These are phyloP conservation scores for Leucoraja ocellata DNA, from an alignment of 2,797 vertebrate species.

Conservation along the genomic window DNA sequence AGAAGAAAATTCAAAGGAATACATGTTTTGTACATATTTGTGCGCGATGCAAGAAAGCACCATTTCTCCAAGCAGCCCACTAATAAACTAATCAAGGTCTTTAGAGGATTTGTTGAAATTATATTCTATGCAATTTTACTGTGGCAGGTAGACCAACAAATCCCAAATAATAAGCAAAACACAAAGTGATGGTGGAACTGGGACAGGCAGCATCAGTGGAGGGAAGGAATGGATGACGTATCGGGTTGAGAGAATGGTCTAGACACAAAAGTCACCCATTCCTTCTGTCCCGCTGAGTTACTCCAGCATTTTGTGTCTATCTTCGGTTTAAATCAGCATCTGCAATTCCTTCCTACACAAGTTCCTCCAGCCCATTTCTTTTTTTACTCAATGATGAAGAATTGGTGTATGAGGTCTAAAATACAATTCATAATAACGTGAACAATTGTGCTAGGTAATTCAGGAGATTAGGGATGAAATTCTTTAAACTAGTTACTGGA, in stretches of 20 bases:
- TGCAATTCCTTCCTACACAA: too few species aligned
- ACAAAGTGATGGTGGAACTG: too few species aligned
- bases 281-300: too few species aligned
- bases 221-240: too few species aligned
- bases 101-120: not conserved
- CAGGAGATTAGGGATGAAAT: not conserved
- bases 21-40: not conserved
- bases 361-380: too few species aligned
- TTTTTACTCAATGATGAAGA: too few species aligned
- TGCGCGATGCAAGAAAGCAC: not conserved
- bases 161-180: not conserved
- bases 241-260: too few species aligned
- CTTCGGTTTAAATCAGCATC: too few species aligned
- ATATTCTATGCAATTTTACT: not conserved
- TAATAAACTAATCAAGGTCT: constrained; percentile 6
- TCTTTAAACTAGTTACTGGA: not conserved
- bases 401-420: too few species aligned
- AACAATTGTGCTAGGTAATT: not conserved
- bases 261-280: too few species aligned
- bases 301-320: too few species aligned
- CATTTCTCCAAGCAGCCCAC: not conserved
- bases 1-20: not conserved
- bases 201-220: too few species aligned
- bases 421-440: not conserved
- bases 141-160: not conserved